Evolutionary conservation across 2,797 vertebrate species (phyloP).

Genomic region (Sphaeramia orbicularis): DNA sequence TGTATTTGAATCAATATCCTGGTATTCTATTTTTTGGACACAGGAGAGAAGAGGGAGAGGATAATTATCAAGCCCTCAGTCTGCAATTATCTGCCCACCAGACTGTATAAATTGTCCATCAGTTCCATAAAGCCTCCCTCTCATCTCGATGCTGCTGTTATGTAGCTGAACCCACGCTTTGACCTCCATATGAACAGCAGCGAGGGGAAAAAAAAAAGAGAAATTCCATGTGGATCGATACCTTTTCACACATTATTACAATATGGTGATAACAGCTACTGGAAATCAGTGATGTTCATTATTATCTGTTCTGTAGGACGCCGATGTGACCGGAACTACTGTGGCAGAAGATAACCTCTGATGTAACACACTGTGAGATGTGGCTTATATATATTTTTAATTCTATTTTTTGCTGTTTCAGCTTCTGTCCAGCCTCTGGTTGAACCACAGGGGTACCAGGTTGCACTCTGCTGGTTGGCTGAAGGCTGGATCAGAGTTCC

Average conservation of each 20-base stretch:
- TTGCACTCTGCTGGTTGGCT: background rate
- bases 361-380: background rate
- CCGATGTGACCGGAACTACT: conserved; percentile 32
- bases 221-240: conserved; percentile 35
- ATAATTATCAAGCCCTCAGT: conserved; percentile 21
- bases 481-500: conserved; percentile 6
- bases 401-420: background rate
- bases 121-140: background rate
- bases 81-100: conserved; percentile 13
- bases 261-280: background rate
- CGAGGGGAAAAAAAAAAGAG: background rate
- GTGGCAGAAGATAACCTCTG: background rate
- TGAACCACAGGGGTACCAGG: background rate
- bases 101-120: conserved; percentile 16
- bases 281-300: conserved; percentile 30
- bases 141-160: background rate
- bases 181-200: conserved; percentile 24
- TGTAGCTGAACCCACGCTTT: conserved; percentile 18
- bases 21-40: background rate
- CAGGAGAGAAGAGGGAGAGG: background rate
- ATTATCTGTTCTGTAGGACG: conserved; percentile 31
- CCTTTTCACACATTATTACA: conserved; percentile 19
- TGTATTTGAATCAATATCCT: background rate
- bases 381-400: too few relatives aligned
- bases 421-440: background rate